Base-by-base conservation (phyloP, 2,888 invertebrate genomes). In the Agonopterix arenella region DNA sequence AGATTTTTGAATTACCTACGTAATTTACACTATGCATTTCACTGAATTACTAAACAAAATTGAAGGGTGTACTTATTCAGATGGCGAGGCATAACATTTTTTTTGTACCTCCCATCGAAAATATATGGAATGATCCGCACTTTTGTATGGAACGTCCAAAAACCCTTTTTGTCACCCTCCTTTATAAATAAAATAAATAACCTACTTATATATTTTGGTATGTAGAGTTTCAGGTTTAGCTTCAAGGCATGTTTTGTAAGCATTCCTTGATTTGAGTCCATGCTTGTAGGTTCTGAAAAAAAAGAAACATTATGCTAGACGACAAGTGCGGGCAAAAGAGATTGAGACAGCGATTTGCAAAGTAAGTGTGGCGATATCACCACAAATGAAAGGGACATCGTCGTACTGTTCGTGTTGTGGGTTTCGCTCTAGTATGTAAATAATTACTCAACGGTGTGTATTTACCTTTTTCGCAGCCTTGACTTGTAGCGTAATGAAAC, bases 221-320 rank as follows among this genome's bases (percentile, higher is more conserved):
- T 65, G 58, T 18, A 55, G 59, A 37, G 51, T 57, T 50, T 46
- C 42, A 47, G 47, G 50, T 44, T 50, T 42, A 53, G 28, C 28
- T 61, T 90, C 88, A 93, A 62, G 93, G 93, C 90, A 93, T 93
- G 72, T 92, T 92, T 73, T 93, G 93, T 59, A 94, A 84, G 73
- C 94, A 94, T 70, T 93, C 92, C 64, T 92, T 91, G 62, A 94
- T 93, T 82, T 94, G 93, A 50, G 91, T 92, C 94, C 94, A 95
- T 45, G 93, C 92, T 84, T 94, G 94, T 44, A 94, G 80, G 57
- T 93, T 93, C 94, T 94, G 84, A 18, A 68, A 71, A 57, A 48
- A 46, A 51, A 57, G 48, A 47, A 51, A 44, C 7, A n/a, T 42
- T 11, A n/a, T 42, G 2, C 38, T 2, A 13, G 13, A 13, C 13